A percentile compares a stretch with the other conserved stretches of the same genome.
Evolutionary conservation across 2,797 vertebrate species (phyloP).

Genomic region (Chrosomus eos): DNA sequence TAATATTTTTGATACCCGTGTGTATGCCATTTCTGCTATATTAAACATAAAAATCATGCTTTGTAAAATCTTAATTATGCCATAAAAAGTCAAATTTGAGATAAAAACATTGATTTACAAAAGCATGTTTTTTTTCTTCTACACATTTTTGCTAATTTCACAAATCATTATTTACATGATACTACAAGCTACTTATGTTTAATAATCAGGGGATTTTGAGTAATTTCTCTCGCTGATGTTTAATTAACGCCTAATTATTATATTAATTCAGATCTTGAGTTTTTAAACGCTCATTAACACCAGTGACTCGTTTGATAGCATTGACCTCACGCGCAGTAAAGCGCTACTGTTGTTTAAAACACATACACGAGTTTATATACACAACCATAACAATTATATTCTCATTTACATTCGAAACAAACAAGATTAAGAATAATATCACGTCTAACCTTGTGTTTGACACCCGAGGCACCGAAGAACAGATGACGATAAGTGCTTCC

Average conservation of each 20-base stretch:
- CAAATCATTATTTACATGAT: neutral
- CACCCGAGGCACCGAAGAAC: slow-evolving; percentile 41
- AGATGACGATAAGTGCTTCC: neutral
- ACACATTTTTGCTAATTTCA: too few relatives aligned
- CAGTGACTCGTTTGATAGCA: neutral
- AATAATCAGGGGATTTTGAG: neutral
- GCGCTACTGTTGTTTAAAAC: neutral
- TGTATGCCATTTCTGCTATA: neutral
- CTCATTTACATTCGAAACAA: neutral
- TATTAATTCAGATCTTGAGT: neutral
- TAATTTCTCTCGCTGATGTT: neutral
- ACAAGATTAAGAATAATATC: neutral
- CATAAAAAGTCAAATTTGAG: too few relatives aligned
- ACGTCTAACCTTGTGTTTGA: slow-evolving; percentile 77
- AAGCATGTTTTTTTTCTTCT: too few relatives aligned
- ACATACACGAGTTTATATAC: rapidly evolving
- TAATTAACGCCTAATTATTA: neutral
- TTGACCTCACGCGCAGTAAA: neutral
- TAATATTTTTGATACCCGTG: too few relatives aligned
- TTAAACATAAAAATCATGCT: neutral
- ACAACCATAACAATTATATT: neutral
- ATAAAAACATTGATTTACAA: neutral
- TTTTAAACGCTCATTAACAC: neutral
- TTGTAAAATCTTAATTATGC: neutral
- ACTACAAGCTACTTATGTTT: neutral